Evolutionary conservation across 1,140 invertebrate species (phyloP), one percentile per base, ranked within the genome.

Genomic region (Drosophila pallidifrons): DNA sequence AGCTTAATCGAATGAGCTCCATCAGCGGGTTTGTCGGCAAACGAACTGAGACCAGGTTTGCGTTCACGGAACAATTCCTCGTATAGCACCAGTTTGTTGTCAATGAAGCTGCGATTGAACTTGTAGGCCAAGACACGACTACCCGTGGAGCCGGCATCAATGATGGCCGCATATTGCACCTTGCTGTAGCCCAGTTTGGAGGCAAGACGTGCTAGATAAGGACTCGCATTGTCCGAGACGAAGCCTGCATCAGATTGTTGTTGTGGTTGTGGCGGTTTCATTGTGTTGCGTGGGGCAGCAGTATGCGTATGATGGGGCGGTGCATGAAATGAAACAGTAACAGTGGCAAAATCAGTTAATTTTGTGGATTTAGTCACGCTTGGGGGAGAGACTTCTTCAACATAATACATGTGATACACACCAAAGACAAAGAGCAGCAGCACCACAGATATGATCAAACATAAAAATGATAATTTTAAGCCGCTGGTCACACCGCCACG

Each of bases 71-170:
- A 99, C 15, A 96, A 94, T 93, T 99, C 97, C 85, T 95, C 94
- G 68, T 96, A 96, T 7, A 98, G 91, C 41, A 96, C 94, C 74
- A 97, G 93, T 78, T 95, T 95, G 32, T 94, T 94, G 78, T 96
- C 96, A 93, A 94, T 81, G n/a, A 92, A 89, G 5, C 96, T 96
- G 75, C 95, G 94, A 85, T 96, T 95, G 93, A 99, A 99, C 74
- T 96, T 96, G 91, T 98, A 99, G 0, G 98, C 96, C 77, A 98
- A 94, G 8, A 99, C 95, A 67, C 98, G 95, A 52, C 97, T 97
- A 0, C 98, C 99, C 0, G 99, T 99, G 20, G 97, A 98, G 10
- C 98, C 98, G 1, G 98, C 98, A 94, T 99, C 98, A 68, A 99
- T 97, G 47, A 99, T 96, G n/a, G 98, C 96, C 0, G 97, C 97